phyloP scores from a whole-genome alignment of 2,797 vertebrate genomes.

The Urosaurus nigricauda region DNA sequence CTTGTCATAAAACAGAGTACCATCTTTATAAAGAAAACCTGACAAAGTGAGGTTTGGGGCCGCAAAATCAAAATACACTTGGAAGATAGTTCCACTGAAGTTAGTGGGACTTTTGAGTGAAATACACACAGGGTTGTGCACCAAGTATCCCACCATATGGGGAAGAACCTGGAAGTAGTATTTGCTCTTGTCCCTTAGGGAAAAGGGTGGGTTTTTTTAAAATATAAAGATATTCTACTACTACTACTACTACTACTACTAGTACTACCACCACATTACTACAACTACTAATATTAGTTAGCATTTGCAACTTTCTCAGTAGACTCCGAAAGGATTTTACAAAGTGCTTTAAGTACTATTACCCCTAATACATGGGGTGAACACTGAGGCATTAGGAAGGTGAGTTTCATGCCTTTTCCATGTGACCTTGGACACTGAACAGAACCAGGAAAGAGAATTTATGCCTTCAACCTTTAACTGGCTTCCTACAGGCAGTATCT shows the following conservation, averaged over 20 bases:
- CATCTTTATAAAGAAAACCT: conserved; percentile 45
- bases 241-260: conserved; percentile 1
- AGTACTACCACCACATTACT: background rate
- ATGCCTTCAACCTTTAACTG: background rate
- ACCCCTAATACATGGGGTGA: conserved; percentile 70
- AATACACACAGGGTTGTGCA: background rate
- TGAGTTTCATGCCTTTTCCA: conserved; percentile 55
- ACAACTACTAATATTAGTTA: conserved; percentile 53
- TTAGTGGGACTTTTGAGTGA: background rate
- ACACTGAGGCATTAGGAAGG: conserved; percentile 70
- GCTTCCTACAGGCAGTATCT: conserved; percentile 36
- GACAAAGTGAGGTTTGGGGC: conserved; percentile 64
- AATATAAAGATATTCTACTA: conserved; percentile 55
- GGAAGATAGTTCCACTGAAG: background rate
- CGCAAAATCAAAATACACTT: background rate
- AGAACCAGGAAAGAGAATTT: conserved; percentile 58
- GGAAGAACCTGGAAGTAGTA: conserved; percentile 61
- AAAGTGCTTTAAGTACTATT: conserved; percentile 66
- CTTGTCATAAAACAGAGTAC: conserved; percentile 53
- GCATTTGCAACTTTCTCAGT: conserved; percentile 45
- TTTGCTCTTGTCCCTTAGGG: conserved; percentile 53
- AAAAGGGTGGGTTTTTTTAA: conserved; percentile 25
- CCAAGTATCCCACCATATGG: conserved; percentile 52
- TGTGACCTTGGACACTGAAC: conserved; percentile 43
- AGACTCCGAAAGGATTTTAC: conserved; percentile 45